Evolutionary conservation across 2,797 vertebrate species (phyloP), one percentile per base, ranked within the genome.

Genomic region (Coccyzus lansbergi): DNA sequence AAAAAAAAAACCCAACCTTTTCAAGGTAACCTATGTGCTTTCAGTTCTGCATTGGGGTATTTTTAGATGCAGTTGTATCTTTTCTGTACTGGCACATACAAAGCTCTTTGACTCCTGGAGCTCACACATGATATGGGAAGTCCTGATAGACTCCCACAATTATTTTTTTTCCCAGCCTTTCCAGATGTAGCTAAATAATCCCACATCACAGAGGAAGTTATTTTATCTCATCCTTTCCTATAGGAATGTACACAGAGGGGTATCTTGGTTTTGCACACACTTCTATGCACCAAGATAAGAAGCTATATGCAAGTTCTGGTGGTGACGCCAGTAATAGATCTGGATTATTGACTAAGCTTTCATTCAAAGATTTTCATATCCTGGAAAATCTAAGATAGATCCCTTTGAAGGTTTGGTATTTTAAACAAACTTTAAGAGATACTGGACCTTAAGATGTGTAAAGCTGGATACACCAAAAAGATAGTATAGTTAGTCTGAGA

Each of bases 291-390:
- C 12, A 33, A 92, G 90, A 94, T 94, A 96, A 96, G 77, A 67
- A 62, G 5, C 33, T 4, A 40, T 2, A 2, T 12, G 11, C 15
- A 48, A 58, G 59, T 64, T 88, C 31, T 26, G 55, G 51, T 6
- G 72, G 51, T 69, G 72, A 67, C 58, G 90, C 42, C 34, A 64
- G 62, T 25, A 48, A 67, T 0, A 62, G 77, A 68, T 65, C 28
- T 33, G 84, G 83, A 87, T 87, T 87, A 64, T 68, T 89, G 58
- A 55, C 76, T 86, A 72, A 94, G 72, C 91, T 79, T 92, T 81
- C 31, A 56, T 65, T 88, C 78, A 72, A 81, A 86, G 58, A 42
- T 59, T 68, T 81, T 81, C 69, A 83, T 78, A 79, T 81, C 48
- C 77, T 26, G 8, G 65, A 60, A 87, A 86, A 88, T 92, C 79